These are phyloP conservation scores for Daubentonia madagascariensis DNA, from an alignment of 2,113 vertebrate genomes.

Conservation along the genomic window DNA sequence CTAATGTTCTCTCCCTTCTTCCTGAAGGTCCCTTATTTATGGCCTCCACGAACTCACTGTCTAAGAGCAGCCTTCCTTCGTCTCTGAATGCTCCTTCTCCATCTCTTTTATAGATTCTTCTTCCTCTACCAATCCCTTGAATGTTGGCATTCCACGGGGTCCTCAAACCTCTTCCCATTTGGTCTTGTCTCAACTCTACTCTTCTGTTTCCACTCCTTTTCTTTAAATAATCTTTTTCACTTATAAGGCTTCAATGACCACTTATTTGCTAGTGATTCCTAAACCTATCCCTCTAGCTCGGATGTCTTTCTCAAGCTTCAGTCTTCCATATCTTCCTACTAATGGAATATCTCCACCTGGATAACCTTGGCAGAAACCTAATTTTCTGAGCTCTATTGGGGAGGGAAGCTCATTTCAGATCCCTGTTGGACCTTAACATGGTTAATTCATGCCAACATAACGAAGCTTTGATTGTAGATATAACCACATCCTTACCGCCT, in stretches of 20 bases:
- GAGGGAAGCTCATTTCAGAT: not conserved
- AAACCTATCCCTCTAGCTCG: not conserved
- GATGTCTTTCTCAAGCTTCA: not conserved
- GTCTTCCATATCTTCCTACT: not conserved
- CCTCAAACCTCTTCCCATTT: not conserved
- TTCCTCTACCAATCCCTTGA: not conserved
- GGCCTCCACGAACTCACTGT: not conserved
- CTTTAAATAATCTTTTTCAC: not conserved
- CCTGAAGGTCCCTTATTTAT: not conserved
- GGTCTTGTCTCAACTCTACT: not conserved
- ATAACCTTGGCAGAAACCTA: not conserved
- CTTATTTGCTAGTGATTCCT: not conserved
- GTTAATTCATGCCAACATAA: conserved; percentile 31
- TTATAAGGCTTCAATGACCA: not conserved
- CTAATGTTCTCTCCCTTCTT: not conserved
- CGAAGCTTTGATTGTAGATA: not conserved
- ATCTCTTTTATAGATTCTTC: not conserved
- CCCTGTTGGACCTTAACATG: not conserved
- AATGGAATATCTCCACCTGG: not conserved
- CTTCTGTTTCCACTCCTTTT: not conserved
- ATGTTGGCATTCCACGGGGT: not conserved
- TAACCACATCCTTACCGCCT: not conserved
- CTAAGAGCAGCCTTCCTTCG: not conserved
- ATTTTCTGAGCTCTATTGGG: not conserved
- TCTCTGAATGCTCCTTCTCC: not conserved